Base-by-base conservation (phyloP, 2,113 vertebrate species). In the Heteronetta atricapilla region DNA sequence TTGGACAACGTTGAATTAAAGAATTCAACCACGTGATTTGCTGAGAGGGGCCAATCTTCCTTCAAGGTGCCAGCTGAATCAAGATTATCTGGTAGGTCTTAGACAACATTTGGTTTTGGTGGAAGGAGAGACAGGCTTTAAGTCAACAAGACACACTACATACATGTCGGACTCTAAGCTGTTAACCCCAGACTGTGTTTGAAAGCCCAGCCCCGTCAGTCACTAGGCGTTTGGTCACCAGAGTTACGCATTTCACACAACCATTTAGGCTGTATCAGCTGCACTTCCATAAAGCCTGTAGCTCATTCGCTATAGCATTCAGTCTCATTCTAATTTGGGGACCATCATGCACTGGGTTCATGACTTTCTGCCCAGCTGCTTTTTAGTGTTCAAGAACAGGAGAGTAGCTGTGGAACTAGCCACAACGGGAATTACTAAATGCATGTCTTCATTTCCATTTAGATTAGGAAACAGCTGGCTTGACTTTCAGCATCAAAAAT, bases 381-480 rank as follows among this genome's bases (percentile, higher is more conserved):
- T 68, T 68, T 63, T 64, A 59, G 15, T 48, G 31, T 67, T 68
- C 13, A 15, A 17, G 66, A 59, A 31, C 36, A 34, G 19, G 26
- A 82, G 42, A 28, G 34, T 46, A 60, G 13, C 48, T 68, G n/a
- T 53, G 60, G 17, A n/a, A 48, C n/a, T 59, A 53, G 25, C n/a
- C 34, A 60, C 60, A 69, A 8, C 25, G 10, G 26, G 17, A 48
- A 59, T 40, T 90, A 25, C 44, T 66, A 67, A 34, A 20, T 58
- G 7, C 29, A 60, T n/a, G 44, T 67, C 34, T 40, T 96, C 28
- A 58, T 93, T 94, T 89, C 52, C 69, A 77, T 77, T 91, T 74
- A 21, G 91, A 74, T 88, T 83, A 76, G 79, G 76, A 94, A 91
- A 91, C 64, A 8, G 44, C 82, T 94, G 73, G 33, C 74, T 88